phyloP scores from a whole-genome alignment of 2,113 vertebrate genomes.

The Pogona vitticeps region DNA sequence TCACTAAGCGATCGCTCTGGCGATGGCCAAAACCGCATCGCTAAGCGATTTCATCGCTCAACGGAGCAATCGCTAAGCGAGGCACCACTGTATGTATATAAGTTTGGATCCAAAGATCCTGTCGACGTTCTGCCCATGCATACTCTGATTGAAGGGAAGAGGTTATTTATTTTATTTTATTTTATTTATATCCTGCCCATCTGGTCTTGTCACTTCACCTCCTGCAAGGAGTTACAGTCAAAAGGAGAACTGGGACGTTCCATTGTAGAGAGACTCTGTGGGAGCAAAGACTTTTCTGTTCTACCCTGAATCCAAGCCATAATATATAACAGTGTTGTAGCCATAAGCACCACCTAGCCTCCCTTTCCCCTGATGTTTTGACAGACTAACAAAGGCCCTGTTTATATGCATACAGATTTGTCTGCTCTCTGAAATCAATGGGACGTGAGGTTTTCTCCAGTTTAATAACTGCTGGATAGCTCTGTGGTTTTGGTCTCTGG shows the following conservation, averaged over 20 bases:
- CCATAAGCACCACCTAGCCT: neutral
- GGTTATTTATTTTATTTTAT: no score
- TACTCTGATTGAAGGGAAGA: neutral
- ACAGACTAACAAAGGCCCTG: neutral
- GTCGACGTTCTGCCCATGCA: neutral
- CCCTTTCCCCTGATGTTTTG: neutral
- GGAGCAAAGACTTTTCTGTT: no score
- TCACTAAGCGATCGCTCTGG: no score
- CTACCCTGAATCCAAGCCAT: neutral
- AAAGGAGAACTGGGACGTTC: neutral
- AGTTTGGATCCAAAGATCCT: neutral
- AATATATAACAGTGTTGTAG: neutral
- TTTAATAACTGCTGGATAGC: no score
- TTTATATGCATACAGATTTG: neutral
- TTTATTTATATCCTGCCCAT: no score
- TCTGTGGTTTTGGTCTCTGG: no score
- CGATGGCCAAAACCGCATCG: no score
- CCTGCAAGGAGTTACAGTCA: neutral
- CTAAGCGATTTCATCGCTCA: no score
- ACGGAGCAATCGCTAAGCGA: no score
- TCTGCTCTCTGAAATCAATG: neutral
- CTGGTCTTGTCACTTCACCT: neutral
- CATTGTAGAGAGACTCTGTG: neutral
- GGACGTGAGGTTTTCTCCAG: neutral
- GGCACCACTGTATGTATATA: no score